Base-by-base conservation (phyloP, 2,888 invertebrate species). In the Cataglyphis cursor region DNA sequence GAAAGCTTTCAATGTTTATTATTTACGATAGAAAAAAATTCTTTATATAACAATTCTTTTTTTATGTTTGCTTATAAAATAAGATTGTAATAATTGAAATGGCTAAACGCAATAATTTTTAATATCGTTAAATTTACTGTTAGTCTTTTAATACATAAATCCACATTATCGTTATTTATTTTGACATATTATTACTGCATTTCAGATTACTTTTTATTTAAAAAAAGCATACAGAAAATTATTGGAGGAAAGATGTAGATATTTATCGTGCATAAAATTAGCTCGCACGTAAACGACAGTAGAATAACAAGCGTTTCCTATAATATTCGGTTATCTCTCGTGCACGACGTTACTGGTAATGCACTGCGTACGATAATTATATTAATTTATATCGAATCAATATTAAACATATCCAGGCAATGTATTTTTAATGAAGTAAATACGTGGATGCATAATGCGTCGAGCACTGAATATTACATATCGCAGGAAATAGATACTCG, bases 331-430 rank as follows among this genome's bases (percentile, higher is more conserved):
- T 78, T 70, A 78, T 78, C 73, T 80, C 73, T 72, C 72, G 44
- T 48, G 59, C 78, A 57, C 78, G 72, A 80, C 28, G 44, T 80
- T 68, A 80, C 78, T 44, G 73, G 59, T 72, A 72, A 72, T 72
- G 59, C 78, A 70, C 35, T 51, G 51, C 72, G 73, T 80, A 80
- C 35, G 73, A 80, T 80, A 80, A 80, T 80, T 80, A 59, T 72
- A 80, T 80, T 80, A 80, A 80, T 80, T 80, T 80, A 80, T 72
- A 80, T 80, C 44, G 78, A 80, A 80, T 80, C 78, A 80, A 80
- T 80, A 80, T 80, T 80, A 72, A 80, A 80, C 72, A 80, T 57
- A 70, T 78, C 78, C 78, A 44, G 73, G 72, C 72, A 80, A 72
- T 80, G 59, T 80, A 80, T 80, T 80, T 80, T 80, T 80, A 80